Percentiles rank a stretch among this genome's conserved stretches.
These are phyloP conservation scores for Cephonodes hylas DNA, from an alignment of 2,888 invertebrate species.

Conservation along the genomic window DNA sequence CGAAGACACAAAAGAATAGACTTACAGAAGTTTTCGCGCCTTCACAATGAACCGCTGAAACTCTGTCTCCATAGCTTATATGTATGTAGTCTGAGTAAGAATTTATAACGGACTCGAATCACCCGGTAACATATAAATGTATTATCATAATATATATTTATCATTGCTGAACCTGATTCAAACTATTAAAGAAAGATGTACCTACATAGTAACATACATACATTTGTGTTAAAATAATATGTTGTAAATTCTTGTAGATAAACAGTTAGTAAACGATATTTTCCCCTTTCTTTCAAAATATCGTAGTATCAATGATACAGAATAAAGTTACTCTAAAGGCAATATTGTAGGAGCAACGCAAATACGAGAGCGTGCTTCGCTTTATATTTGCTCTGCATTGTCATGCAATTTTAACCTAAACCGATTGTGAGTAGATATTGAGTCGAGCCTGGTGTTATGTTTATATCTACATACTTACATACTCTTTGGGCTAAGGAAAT, in stretches of 20 bases:
- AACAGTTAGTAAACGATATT: constrained; percentile 12
- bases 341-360: constrained; percentile 55
- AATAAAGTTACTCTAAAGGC: constrained; percentile 45
- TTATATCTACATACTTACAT: constrained; percentile 35
- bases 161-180: background rate
- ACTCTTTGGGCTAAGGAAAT: constrained; percentile 57
- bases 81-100: background rate
- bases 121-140: background rate
- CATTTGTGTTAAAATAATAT: too few relatives aligned
- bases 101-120: background rate
- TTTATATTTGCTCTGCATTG: constrained; percentile 70
- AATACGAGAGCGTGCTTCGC: constrained; percentile 47
- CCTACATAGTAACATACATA: background rate
- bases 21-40: background rate
- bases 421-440: constrained; percentile 65
- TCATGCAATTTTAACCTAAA: constrained; percentile 71
- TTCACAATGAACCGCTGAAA: background rate
- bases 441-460: constrained; percentile 47
- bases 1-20: background rate
- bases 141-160: too few relatives aligned
- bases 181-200: background rate
- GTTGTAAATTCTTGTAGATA: too few relatives aligned
- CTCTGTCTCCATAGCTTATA: background rate
- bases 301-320: too few relatives aligned
- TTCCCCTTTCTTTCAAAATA: too few relatives aligned